These are phyloP conservation scores for Buphagus erythrorhynchus DNA, from an alignment of 2,797 vertebrate genomes.

Conservation along the genomic window DNA sequence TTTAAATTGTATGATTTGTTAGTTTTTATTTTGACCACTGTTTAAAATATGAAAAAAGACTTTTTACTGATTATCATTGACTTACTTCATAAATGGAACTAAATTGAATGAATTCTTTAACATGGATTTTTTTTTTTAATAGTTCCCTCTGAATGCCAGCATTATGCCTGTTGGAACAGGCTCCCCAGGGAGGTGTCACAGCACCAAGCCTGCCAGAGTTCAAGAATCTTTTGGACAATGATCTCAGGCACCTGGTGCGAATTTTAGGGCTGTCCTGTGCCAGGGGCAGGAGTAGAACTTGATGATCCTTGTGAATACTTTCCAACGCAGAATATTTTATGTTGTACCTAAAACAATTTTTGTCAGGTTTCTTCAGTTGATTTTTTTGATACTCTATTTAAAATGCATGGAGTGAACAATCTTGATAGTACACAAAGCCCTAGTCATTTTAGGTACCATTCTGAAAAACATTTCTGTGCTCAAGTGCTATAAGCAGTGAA, in stretches of 20 bases:
- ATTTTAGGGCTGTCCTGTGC: neutral
- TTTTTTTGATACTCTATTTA: neutral
- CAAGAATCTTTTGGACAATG: neutral
- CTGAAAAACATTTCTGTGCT: neutral
- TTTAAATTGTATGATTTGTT: neutral
- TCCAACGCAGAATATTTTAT: neutral
- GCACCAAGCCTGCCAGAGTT: neutral
- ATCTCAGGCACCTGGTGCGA: neutral
- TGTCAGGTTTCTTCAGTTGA: neutral
- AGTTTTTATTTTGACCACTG: neutral
- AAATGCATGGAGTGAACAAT: neutral
- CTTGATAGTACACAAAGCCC: neutral
- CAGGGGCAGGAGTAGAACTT: neutral
- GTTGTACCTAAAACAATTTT: neutral
- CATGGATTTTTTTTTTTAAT: neutral
- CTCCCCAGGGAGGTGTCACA: neutral
- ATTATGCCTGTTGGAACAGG: neutral
- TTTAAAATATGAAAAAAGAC: neutral
- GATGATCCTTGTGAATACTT: neutral
- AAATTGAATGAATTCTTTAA: neutral
- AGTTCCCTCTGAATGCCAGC: neutral
- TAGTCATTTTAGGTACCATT: neutral
- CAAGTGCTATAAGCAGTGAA: neutral
- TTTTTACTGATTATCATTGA: neutral
- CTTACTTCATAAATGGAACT: neutral